A percentile compares a stretch with the other conserved stretches of the same genome.
phyloP scores from a whole-genome alignment of 2,888 invertebrate genomes.

The Alitta virens region DNA sequence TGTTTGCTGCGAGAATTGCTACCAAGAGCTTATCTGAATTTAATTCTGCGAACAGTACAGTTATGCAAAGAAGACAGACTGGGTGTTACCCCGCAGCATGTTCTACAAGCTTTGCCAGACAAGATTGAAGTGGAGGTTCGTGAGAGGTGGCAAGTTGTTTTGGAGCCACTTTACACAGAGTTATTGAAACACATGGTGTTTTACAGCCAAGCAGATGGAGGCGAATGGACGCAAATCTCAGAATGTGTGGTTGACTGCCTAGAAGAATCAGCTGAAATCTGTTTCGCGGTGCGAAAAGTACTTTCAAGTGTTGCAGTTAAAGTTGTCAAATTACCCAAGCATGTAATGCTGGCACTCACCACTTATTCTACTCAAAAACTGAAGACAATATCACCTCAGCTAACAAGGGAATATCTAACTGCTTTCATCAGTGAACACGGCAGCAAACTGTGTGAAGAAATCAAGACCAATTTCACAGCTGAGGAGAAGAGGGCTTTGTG shows the following conservation, averaged over 20 bases:
- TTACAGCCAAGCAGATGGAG: too few relatives aligned
- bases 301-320: slow-evolving; percentile 13
- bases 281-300: slow-evolving; percentile 10
- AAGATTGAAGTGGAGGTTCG: slow-evolving; percentile 24
- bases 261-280: too few relatives aligned
- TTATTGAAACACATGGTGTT: slow-evolving; percentile 23
- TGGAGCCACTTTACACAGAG: slow-evolving; percentile 22
- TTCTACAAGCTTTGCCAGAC: slow-evolving; percentile 29
- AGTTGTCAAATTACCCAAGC: slow-evolving; percentile 20
- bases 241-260: slow-evolving; percentile 28
- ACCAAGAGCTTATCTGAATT: slow-evolving; percentile 33
- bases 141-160: slow-evolving; percentile 27
- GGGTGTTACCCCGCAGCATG: slow-evolving; percentile 13
- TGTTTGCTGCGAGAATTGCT: slow-evolving; percentile 39
- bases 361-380: slow-evolving; percentile 4
- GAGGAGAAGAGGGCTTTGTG: too few relatives aligned
- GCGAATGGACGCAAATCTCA: too few relatives aligned
- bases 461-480: too few relatives aligned
- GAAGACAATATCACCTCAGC: slow-evolving; percentile 16
- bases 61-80: neutral
- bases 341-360: slow-evolving; percentile 27
- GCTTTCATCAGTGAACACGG: too few relatives aligned
- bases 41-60: slow-evolving; percentile 28
- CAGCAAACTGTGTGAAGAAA: too few relatives aligned
- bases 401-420: too few relatives aligned